Conservation (phyloP, 2,888 invertebrate genomes). For the Parapristionchus giblindavisi region DNA sequence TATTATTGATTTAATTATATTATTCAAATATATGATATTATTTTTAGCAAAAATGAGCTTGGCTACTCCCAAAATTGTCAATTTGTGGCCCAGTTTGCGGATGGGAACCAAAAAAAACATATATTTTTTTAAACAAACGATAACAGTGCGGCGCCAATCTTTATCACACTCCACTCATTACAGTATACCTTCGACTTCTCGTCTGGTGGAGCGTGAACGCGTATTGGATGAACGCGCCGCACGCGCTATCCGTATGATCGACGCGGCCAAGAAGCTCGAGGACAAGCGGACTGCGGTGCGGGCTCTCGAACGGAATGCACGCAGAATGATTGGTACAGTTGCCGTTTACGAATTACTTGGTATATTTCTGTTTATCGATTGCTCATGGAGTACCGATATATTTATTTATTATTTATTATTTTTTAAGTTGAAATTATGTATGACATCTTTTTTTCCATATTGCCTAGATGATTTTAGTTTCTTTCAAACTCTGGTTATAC, state of each 20-base stretch:
- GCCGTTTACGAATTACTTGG: neutral
- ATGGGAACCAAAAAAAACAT: no score
- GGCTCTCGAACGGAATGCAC: slow-evolving; percentile 20
- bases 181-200: slow-evolving; percentile 20
- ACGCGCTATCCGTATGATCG: neutral
- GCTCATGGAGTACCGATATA: slow-evolving; percentile 2
- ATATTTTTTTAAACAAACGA: no score
- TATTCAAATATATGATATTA: no score
- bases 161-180: no score
- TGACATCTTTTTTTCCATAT: neutral
- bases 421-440: neutral
- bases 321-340: slow-evolving; percentile 12
- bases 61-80: no score
- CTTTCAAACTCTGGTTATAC: neutral
- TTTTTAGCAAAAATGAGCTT: no score
- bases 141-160: no score
- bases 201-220: neutral
- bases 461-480: no score
- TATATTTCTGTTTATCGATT: neutral
- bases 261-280: neutral
- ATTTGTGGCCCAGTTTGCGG: no score
- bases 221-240: slow-evolving; percentile 12
- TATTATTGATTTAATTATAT: no score
- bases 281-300: slow-evolving; percentile 13
- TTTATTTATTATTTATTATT: neutral